phyloP scores from a whole-genome alignment of 2,113 vertebrate species.

The Heterotilapia buettikoferi region DNA sequence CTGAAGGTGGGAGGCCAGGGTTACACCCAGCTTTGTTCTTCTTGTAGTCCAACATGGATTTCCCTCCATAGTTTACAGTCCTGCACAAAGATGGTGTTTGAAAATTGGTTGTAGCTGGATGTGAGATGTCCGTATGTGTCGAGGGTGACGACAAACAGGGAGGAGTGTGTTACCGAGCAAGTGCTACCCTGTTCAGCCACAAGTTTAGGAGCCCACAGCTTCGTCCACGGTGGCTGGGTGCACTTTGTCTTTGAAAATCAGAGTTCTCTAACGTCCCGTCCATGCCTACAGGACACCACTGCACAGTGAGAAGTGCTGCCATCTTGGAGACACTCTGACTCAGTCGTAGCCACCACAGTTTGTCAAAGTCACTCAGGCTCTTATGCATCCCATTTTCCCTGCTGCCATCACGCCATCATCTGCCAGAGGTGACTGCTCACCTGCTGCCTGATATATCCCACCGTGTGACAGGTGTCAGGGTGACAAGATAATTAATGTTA shows the following conservation, averaged over 20 bases:
- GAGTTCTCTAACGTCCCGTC: background rate
- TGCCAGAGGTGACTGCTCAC: background rate
- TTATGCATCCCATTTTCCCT: background rate
- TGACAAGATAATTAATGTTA: background rate
- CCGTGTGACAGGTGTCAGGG: background rate
- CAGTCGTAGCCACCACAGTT: background rate
- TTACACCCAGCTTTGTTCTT: background rate
- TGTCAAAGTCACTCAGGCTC: background rate
- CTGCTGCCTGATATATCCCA: background rate
- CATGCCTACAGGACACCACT: background rate
- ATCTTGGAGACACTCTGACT: background rate
- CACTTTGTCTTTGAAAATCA: background rate
- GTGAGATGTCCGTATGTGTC: background rate
- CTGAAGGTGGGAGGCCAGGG: rapidly evolving
- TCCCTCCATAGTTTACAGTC: background rate
- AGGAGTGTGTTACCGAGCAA: background rate
- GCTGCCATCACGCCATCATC: background rate
- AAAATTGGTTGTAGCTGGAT: background rate
- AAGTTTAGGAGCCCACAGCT: background rate
- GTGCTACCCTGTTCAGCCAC: background rate
- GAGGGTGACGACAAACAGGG: background rate
- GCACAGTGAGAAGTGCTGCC: background rate
- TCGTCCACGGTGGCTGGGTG: background rate
- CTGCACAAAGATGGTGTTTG: background rate
- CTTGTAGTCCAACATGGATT: background rate